phyloP scores from a whole-genome alignment of 2,888 invertebrate species.

The Dryobota labecula region DNA sequence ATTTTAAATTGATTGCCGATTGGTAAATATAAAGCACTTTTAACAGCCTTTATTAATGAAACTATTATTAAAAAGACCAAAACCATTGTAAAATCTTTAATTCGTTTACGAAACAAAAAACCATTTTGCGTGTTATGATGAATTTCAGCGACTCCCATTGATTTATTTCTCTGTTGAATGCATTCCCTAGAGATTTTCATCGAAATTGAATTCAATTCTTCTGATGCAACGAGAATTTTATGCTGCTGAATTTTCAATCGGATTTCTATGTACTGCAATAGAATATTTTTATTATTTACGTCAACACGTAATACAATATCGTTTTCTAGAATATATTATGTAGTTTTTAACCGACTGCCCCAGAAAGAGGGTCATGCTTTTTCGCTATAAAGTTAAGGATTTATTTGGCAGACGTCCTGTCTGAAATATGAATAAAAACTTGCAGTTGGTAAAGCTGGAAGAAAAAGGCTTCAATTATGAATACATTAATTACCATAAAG shows the following conservation, averaged over 20 bases:
- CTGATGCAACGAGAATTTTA: slow-evolving; percentile 14
- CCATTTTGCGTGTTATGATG: neutral
- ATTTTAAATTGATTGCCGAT: slow-evolving; percentile 10
- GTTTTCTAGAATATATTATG: neutral
- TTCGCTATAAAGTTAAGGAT: neutral
- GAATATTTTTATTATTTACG: slow-evolving; percentile 46
- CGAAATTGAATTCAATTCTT: slow-evolving; percentile 44
- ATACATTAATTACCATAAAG: neutral
- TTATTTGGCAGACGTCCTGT: neutral
- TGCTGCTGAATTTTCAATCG: slow-evolving; percentile 36
- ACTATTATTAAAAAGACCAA: neutral
- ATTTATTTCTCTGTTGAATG: slow-evolving; percentile 44
- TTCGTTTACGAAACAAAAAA: slow-evolving; percentile 10
- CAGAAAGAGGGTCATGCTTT: neutral
- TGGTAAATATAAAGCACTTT: neutral
- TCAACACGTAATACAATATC: neutral
- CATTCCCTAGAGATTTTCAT: slow-evolving; percentile 36
- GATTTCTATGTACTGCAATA: slow-evolving; percentile 32
- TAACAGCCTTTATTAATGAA: neutral
- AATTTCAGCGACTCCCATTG: slow-evolving; percentile 24
- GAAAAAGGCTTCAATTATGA: neutral
- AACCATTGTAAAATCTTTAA: neutral
- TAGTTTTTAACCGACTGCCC: neutral
- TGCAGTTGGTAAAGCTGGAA: neutral
- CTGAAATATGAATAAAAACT: neutral